Conservation (phyloP, 2,113 vertebrate genomes). For the Promerops cafer region DNA sequence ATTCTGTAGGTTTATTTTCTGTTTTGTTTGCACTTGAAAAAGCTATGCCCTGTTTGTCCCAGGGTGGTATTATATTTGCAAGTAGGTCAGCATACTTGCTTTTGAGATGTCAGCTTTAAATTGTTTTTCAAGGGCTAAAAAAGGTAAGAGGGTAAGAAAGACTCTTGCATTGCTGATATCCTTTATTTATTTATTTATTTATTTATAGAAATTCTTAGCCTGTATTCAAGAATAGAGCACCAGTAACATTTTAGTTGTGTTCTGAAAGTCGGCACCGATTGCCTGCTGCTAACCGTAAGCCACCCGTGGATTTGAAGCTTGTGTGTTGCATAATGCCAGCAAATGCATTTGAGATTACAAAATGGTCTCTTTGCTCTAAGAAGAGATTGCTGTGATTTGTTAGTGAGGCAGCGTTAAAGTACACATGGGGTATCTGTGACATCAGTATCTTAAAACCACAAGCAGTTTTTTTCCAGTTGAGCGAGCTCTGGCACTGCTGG, state of each 20-base stretch:
- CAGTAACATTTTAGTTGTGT: neutral
- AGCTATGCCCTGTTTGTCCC: slow-evolving; percentile 18
- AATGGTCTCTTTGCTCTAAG: slow-evolving; percentile 11
- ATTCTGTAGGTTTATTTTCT: slow-evolving; percentile 8
- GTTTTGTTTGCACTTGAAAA: slow-evolving; percentile 12
- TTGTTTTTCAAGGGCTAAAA: neutral
- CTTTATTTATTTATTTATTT: neutral
- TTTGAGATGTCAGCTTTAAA: neutral
- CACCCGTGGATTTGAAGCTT: slow-evolving; percentile 7
- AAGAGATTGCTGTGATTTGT: slow-evolving; percentile 15
- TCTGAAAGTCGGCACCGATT: neutral
- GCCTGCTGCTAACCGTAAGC: neutral
- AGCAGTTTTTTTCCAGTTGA: neutral
- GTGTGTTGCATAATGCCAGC: neutral
- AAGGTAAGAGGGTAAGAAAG: neutral
- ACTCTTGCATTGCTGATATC: neutral
- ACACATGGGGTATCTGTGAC: neutral
- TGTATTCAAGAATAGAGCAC: neutral
- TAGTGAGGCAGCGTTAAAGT: neutral
- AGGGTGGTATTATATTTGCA: neutral
- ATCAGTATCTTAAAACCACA: neutral
- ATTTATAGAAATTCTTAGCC: neutral
- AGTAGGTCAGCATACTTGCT: neutral
- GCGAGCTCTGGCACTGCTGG: neutral
- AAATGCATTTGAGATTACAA: slow-evolving; percentile 22